Evolutionary conservation across 92 coral and sea anemone genomes (phyloP), one percentile per base, ranked within the genome.

Genomic region (Porites rus): DNA sequence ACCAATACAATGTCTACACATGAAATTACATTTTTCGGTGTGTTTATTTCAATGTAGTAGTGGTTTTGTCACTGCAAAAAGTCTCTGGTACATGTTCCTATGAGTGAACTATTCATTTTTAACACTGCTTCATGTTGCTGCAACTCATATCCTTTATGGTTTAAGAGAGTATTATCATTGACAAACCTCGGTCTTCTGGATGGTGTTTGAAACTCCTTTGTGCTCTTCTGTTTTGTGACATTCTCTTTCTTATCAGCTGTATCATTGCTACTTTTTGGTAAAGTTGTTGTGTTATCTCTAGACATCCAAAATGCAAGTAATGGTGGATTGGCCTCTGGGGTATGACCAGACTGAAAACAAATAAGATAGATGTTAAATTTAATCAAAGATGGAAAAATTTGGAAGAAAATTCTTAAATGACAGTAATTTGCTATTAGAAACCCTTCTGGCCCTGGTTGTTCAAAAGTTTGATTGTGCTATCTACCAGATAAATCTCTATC

Each of bases 301-400:
- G 92, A 71, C 90, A 94, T 89, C 98, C 98, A 94, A 68, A 90
- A 94, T 75, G 83, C 92, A 28, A 93, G 80, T 18, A 94, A 85
- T 8, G 95, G 93, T 24, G 91, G 89, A 51, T 90, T 93, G 28
- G 79, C 61, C n/a, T 91, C 94, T 28, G 96, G 98, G 9, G 98
- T 92, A 71, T 75, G 88, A 24, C 98, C 98, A 69, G 96, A 90
- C 98, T 94, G 79, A 38, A 88, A 80, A 38, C 51, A 80, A 28
- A 50, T 22, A 63, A 1, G 54, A 56, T 2, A 56, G 61, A 56
- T 10, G 4, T 56, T 10, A 54, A 24, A 24, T 24, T 28, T 10
- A 10, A 56, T 56, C 17, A 56, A 56, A 54, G 4, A 56, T 56
- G 46, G 46, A 38, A 3, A 24, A 31, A 31, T 31, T 31, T 31